Evolutionary conservation across 2,888 invertebrate genomes (phyloP).

Genomic region (Drosophila paranaensis): DNA sequence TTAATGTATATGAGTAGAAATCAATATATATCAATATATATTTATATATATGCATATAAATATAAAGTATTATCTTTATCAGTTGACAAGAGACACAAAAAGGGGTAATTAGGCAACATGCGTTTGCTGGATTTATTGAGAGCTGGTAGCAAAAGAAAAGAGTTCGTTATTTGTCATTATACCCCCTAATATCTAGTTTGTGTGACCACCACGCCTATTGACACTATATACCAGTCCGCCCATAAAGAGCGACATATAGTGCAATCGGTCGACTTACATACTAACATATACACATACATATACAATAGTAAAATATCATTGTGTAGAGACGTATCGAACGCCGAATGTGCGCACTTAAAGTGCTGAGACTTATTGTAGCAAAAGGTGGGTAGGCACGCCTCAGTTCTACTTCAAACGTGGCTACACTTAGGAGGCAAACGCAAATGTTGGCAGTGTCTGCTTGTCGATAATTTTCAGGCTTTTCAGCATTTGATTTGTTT

Average conservation of each 20-base stretch:
- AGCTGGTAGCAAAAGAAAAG: constrained; percentile 23
- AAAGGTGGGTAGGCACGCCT: constrained; percentile 27
- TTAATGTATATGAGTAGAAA: neutral
- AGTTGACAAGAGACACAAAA: neutral
- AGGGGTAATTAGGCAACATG: neutral
- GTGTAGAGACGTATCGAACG: constrained; percentile 37
- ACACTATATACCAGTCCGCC: neutral
- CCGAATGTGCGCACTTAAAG: constrained; percentile 48
- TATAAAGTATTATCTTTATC: neutral
- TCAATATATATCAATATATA: too few relatives aligned
- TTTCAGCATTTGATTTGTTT: constrained; percentile 84
- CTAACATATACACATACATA: constrained; percentile 32
- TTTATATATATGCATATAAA: too few relatives aligned
- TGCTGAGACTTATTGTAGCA: constrained; percentile 41
- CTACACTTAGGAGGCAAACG: constrained; percentile 66
- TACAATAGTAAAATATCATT: constrained; percentile 5
- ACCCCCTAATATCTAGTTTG: constrained; percentile 16
- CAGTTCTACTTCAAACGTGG: constrained; percentile 32
- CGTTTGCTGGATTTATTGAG: constrained; percentile 34
- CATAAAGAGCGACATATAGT: neutral
- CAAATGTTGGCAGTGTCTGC: constrained; percentile 60
- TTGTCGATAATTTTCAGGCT: constrained; percentile 69
- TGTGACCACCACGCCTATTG: constrained; percentile 12
- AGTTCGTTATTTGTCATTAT: constrained; percentile 21
- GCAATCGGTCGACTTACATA: constrained; percentile 1